Base-by-base conservation (phyloP, 1,140 invertebrate genomes). In the Choristoneura fumiferana region DNA sequence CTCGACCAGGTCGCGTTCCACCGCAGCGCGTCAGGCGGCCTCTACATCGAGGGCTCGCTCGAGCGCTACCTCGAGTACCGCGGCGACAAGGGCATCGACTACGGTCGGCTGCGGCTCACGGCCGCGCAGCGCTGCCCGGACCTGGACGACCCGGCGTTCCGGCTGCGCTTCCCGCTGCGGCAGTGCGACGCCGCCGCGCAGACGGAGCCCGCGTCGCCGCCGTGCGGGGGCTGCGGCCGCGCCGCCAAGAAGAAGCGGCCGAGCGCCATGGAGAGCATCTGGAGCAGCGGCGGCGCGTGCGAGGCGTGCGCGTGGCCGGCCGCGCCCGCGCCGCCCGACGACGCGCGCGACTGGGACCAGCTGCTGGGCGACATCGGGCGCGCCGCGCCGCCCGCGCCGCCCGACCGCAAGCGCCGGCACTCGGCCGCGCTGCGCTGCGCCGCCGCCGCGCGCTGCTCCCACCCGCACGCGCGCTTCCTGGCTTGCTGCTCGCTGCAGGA, bases 1-100 rank as follows among this genome's bases (percentile, higher is more conserved):
- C 82, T 93, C 69, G 93, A 95, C 72, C 76, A 91, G 37, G 90
- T 91, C 12, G 80, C 89, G 54, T 91, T 89, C 68, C 78, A 66
- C 22, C 86, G 91, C 55, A 91, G 83, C 63, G 81, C 82, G 36
- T 90, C 88, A 54, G 91, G 91, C 52, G 80, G 74, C 55, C 65
- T 90, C 33, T 91, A 84, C 71, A 69, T 91, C 49, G 84, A 84
- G 63, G 76, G 66, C 18, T 75, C 88, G 15, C 68, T 33, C 52
- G 80, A 86, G 53, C 89, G 88, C 58, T 92, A 91, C 72, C 78
- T 90, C 54, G 91, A 92, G 73, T 92, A 91, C 67, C 86, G 90
- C 57, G 69, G 56, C 40, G 63, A 71, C 34, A 73, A 77, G 52
- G 76, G 70, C 55, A 83, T 87, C 65, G 74, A 88, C 59, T 89